Percentiles rank a stretch among this genome's conserved stretches.
Conservation (phyloP, 2,113 vertebrate genomes). For the Eublepharis macularius region DNA sequence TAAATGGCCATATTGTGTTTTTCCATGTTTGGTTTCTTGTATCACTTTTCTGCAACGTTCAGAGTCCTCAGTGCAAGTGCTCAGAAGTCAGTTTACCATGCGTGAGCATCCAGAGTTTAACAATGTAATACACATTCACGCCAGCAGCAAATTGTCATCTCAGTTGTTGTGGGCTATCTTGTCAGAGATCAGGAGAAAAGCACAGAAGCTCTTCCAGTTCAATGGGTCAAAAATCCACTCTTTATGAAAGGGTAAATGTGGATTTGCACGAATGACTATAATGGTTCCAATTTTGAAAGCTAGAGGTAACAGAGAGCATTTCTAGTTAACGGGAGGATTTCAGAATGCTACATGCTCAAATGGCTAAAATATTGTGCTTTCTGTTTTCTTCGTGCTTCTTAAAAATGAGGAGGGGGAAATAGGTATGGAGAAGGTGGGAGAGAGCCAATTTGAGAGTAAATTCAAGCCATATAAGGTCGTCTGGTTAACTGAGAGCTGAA, state of each 20-base stretch:
- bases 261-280: conserved; percentile 74
- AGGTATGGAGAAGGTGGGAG: conserved; percentile 50
- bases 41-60: conserved; percentile 1
- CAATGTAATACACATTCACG: neutral
- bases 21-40: neutral
- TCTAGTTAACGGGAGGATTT: conserved; percentile 69
- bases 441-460: conserved; percentile 55
- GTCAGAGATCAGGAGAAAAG: conserved; percentile 48
- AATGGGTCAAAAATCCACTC: conserved; percentile 72
- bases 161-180: conserved; percentile 31
- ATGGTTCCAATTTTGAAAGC: conserved; percentile 75
- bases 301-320: conserved; percentile 67
- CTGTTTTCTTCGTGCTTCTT: conserved; percentile 59
- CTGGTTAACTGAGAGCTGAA: conserved; percentile 63
- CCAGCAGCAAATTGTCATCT: conserved; percentile 8
- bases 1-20: neutral
- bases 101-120: conserved; percentile 16
- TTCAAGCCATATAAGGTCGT: conserved; percentile 47
- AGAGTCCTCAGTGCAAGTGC: conserved; percentile 14
- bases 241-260: conserved; percentile 63
- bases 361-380: conserved; percentile 68
- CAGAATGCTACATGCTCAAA: conserved; percentile 59
- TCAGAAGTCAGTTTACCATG: neutral
- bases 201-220: conserved; percentile 67
- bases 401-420: conserved; percentile 36